Evolutionary conservation across 2,797 vertebrate genomes (phyloP).

Genomic region (Protosalanx chinensis): DNA sequence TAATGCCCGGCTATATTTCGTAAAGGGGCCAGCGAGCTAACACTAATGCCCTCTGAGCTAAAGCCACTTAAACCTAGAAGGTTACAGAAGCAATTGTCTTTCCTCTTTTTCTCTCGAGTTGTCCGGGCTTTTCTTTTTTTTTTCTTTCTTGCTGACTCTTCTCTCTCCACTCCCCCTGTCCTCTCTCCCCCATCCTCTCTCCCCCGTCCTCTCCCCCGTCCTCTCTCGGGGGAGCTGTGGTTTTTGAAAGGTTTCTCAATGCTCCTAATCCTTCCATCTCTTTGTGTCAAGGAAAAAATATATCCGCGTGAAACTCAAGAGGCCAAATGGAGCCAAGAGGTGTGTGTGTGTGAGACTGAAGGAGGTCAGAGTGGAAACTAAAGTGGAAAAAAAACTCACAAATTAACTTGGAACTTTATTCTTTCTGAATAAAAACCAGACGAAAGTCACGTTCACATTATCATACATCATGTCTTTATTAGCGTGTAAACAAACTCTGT

Average conservation of each 20-base stretch:
- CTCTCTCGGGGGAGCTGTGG: constrained; percentile 67
- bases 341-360: constrained; percentile 20
- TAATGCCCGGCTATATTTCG: constrained; percentile 6
- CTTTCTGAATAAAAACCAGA: background rate
- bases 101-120: constrained; percentile 13
- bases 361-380: constrained; percentile 1
- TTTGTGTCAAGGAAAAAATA: constrained; percentile 74
- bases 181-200: constrained; percentile 52
- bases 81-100: constrained; percentile 43
- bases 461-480: constrained; percentile 71
- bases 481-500: constrained; percentile 75
- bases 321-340: constrained; percentile 48
- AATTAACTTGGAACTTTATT: background rate
- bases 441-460: constrained; percentile 16
- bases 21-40: constrained; percentile 11
- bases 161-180: constrained; percentile 31
- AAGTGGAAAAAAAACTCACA: background rate
- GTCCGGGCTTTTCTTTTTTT: constrained; percentile 14
- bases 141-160: constrained; percentile 19
- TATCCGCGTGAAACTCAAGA: constrained; percentile 74
- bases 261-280: constrained; percentile 72
- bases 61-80: constrained; percentile 54
- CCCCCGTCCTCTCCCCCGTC: constrained; percentile 30
- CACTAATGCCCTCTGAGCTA: constrained; percentile 37
- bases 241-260: constrained; percentile 78